A percentile compares a stretch with the other conserved stretches of the same genome.
Conservation (phyloP, 2,113 vertebrate genomes). For the Nanorana parkeri region DNA sequence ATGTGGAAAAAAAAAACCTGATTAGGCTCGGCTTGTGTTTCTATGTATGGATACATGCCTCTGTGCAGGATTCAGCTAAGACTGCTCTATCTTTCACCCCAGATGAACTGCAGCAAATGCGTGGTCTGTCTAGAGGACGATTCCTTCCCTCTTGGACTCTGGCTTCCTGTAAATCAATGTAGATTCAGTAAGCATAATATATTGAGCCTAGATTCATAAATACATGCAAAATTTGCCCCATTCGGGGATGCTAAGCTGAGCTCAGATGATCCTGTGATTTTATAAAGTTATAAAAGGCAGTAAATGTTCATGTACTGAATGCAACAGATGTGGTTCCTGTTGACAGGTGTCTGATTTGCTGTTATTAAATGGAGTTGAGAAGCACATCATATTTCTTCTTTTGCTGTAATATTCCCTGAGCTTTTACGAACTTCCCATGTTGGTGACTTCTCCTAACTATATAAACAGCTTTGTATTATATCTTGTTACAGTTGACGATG, state of each 20-base stretch:
- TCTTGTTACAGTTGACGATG: not conserved
- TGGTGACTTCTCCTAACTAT: not conserved
- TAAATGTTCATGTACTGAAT: not conserved
- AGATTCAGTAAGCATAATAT: not conserved
- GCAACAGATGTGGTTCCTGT: too few relatives aligned
- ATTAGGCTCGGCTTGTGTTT: too few relatives aligned
- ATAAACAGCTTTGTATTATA: not conserved
- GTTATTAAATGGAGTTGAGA: not conserved
- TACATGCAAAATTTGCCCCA: conserved; percentile 4
- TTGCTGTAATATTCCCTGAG: not conserved
- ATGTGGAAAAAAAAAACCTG: too few relatives aligned
- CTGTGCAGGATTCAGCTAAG: too few relatives aligned
- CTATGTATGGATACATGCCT: too few relatives aligned
- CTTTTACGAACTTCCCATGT: not conserved
- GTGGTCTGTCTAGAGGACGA: not conserved
- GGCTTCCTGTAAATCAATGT: not conserved
- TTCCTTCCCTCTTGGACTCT: not conserved
- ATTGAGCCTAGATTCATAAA: not conserved
- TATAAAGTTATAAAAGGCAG: not conserved
- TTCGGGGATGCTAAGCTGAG: not conserved
- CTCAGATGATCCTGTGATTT: not conserved
- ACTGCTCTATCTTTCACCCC: not conserved
- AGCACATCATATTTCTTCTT: not conserved
- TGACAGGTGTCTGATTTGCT: not conserved
- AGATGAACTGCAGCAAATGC: conserved; percentile 10